These are phyloP conservation scores for Ginglymostoma cirratum DNA, from an alignment of 2,113 vertebrate genomes.

Conservation along the genomic window DNA sequence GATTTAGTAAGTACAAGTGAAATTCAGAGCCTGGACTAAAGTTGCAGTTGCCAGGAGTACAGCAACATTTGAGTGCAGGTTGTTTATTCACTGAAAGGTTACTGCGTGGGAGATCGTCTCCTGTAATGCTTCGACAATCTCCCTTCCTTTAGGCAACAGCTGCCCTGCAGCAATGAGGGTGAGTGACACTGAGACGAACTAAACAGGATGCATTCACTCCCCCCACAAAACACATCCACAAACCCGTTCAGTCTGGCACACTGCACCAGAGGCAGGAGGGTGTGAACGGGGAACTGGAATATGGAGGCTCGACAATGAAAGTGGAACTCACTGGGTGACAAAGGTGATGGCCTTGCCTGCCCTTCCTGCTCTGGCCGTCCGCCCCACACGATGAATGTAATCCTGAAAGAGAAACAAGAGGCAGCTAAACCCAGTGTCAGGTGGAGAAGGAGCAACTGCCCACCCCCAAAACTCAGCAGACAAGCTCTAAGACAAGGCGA, in stretches of 20 bases:
- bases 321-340: slow-evolving; percentile 82
- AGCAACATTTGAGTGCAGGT: background rate
- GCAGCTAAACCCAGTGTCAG: background rate
- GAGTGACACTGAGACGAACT: background rate
- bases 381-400: slow-evolving; percentile 93
- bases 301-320: background rate
- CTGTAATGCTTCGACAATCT: no score
- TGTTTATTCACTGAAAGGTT: background rate
- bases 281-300: background rate
- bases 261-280: background rate
- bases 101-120: background rate
- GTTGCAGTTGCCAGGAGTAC: background rate
- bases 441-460: no score
- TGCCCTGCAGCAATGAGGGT: background rate
- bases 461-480: no score
- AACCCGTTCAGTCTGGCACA: background rate
- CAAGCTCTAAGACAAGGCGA: background rate
- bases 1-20: background rate
- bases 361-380: slow-evolving; percentile 88
- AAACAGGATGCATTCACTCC: background rate
- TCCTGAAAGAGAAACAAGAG: slow-evolving; percentile 58
- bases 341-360: slow-evolving; percentile 95
- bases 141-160: background rate
- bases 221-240: background rate
- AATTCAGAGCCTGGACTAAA: background rate